Percentiles rank a stretch among this genome's conserved stretches.
These are phyloP conservation scores for Leptopilina clavipes DNA, from an alignment of 1,140 invertebrate species.

Conservation along the genomic window DNA sequence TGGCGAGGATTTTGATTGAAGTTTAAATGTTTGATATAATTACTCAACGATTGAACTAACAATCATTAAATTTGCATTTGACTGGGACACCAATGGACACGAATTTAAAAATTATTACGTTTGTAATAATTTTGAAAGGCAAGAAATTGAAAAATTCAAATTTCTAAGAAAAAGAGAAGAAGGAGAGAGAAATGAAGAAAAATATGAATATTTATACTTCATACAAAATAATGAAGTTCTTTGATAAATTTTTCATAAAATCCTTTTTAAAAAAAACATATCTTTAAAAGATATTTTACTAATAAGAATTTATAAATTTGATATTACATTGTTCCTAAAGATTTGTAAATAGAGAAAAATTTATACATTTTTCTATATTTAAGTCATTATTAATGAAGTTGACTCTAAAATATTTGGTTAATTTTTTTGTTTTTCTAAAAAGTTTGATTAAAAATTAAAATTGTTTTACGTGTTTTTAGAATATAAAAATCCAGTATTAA, in stretches of 20 bases:
- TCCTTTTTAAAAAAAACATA: background rate
- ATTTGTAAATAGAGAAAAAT: slow-evolving; percentile 9
- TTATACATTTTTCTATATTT: background rate
- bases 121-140: background rate
- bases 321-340: background rate
- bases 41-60: slow-evolving; percentile 21
- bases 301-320: background rate
- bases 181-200: too few species aligned
- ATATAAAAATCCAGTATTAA: slow-evolving; percentile 3
- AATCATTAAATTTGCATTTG: slow-evolving; percentile 23
- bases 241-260: too few species aligned
- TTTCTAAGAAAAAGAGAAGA: background rate
- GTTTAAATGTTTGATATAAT: slow-evolving; percentile 7
- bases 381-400: background rate
- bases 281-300: background rate
- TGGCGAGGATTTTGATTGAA: slow-evolving; percentile 1
- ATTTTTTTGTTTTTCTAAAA: background rate
- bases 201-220: too few species aligned
- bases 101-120: background rate
- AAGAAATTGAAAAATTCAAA: background rate
- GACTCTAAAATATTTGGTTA: too few species aligned
- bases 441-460: background rate
- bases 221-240: too few species aligned
- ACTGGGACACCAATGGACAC: background rate
- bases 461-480: background rate